A percentile compares a stretch with the other conserved stretches of the same genome.
Evolutionary conservation across 2,888 invertebrate species (phyloP).

Genomic region (Amblyteles armatorius): DNA sequence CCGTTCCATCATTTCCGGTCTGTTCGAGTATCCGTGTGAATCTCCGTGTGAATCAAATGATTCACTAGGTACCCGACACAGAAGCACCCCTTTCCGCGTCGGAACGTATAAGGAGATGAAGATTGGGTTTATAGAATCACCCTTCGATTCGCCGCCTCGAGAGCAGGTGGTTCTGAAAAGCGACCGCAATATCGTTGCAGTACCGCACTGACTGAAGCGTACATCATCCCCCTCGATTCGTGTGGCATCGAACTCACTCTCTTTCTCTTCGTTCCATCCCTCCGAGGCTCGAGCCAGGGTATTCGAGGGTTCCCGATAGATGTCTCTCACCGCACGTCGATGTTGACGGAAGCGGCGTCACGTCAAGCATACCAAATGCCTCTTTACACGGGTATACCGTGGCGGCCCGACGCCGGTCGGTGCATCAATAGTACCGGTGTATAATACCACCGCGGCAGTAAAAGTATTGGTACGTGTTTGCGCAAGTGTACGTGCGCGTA

Average conservation of each 20-base stretch:
- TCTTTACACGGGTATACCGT: slow-evolving; percentile 53
- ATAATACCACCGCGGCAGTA: background rate
- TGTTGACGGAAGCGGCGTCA: slow-evolving; percentile 58
- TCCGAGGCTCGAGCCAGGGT: background rate
- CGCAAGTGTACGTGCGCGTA: background rate
- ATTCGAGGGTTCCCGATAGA: slow-evolving; percentile 32
- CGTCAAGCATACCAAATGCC: slow-evolving; percentile 63
- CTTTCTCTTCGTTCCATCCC: slow-evolving; percentile 17
- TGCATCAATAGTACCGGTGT: slow-evolving; percentile 23
- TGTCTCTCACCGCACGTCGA: slow-evolving; percentile 43
- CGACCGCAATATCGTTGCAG: slow-evolving; percentile 46
- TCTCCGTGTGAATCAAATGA: slow-evolving; percentile 26
- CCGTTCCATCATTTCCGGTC: background rate
- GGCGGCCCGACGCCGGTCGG: slow-evolving; percentile 8
- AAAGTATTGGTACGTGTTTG: slow-evolving; percentile 3
- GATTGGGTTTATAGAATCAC: slow-evolving; percentile 12
- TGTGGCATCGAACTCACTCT: slow-evolving; percentile 41
- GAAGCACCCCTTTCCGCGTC: slow-evolving; percentile 25
- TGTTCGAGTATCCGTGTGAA: background rate
- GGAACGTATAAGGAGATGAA: slow-evolving; percentile 40
- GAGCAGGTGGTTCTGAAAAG: slow-evolving; percentile 37
- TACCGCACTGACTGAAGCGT: slow-evolving; percentile 16
- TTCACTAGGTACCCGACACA: slow-evolving; percentile 7
- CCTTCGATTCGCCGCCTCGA: slow-evolving; percentile 34
- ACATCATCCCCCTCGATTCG: slow-evolving; percentile 9